Conservation (phyloP, 2,113 vertebrate species). For the Pagrus major region DNA sequence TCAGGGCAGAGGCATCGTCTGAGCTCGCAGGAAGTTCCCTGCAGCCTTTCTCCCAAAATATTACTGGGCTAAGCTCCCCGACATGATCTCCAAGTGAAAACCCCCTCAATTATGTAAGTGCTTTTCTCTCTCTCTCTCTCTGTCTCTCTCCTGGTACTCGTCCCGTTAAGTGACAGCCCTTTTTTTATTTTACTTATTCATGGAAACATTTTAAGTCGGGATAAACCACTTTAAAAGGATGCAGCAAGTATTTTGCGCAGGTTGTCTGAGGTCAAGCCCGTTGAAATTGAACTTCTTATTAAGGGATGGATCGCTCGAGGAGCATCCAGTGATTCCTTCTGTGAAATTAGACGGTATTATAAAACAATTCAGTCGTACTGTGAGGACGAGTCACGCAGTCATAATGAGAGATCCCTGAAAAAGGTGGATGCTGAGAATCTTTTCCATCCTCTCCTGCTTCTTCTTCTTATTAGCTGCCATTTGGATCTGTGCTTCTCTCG, state of each 20-base stretch:
- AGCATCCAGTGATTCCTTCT: not conserved
- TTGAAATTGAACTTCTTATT: conserved; percentile 40
- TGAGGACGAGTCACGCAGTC: not conserved
- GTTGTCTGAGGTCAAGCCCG: conserved; percentile 28
- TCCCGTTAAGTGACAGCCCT: conserved; percentile 20
- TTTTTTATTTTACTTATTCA: conserved; percentile 59
- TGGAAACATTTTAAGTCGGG: conserved; percentile 54
- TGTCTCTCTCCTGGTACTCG: not conserved
- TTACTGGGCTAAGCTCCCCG: not conserved
- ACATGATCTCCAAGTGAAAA: conserved; percentile 33
- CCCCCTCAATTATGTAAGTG: conserved; percentile 42
- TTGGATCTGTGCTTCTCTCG: not conserved
- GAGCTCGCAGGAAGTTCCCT: conserved; percentile 28
- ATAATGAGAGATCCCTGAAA: not conserved
- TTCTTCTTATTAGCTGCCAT: not conserved
- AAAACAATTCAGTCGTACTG: not conserved
- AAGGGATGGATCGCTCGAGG: not conserved
- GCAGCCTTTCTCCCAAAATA: conserved; percentile 32
- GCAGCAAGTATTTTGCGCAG: conserved; percentile 25
- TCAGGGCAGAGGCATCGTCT: not conserved
- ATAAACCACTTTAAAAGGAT: conserved; percentile 44
- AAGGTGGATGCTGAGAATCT: not conserved
- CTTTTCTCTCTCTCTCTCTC: conserved; percentile 10
- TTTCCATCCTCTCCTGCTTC: not conserved
- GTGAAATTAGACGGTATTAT: conserved; percentile 27